Percentiles rank a stretch among this genome's conserved stretches.
Evolutionary conservation across 1,140 invertebrate genomes (phyloP).

Genomic region (Drosophila sproati): DNA sequence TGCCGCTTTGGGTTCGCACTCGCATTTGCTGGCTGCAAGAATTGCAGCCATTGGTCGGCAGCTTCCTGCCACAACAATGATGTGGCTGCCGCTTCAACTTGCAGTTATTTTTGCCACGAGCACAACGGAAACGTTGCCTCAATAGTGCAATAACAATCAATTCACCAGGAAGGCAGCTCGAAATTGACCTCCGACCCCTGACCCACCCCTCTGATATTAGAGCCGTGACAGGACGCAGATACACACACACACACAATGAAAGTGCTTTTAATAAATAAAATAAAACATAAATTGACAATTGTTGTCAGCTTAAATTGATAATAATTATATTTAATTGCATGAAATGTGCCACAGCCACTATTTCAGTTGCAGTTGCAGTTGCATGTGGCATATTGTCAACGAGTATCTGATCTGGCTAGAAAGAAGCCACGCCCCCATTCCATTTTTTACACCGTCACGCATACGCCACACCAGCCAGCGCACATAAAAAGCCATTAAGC

Average conservation of each 20-base stretch:
- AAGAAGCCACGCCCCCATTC: slow-evolving; percentile 4
- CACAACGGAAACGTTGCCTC: slow-evolving; percentile 35
- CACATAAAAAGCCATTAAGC: slow-evolving; percentile 77
- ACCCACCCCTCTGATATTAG: slow-evolving; percentile 44
- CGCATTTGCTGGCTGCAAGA: slow-evolving; percentile 31
- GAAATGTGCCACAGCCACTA: slow-evolving; percentile 37
- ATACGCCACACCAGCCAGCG: slow-evolving; percentile 37
- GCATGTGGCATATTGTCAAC: slow-evolving; percentile 54
- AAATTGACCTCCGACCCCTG: slow-evolving; percentile 20
- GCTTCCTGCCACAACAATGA: slow-evolving; percentile 52
- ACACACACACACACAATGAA: slow-evolving; percentile 8
- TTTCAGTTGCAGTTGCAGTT: slow-evolving; percentile 28
- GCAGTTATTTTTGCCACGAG: slow-evolving; percentile 10
- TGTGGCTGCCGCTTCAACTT: slow-evolving; percentile 16
- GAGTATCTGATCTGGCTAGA: slow-evolving; percentile 26
- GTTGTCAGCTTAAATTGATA: slow-evolving; percentile 78
- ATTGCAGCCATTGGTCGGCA: slow-evolving; percentile 34
- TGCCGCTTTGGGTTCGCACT: slow-evolving; percentile 5
- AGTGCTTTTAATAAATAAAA: slow-evolving; percentile 63
- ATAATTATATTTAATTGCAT: slow-evolving; percentile 79
- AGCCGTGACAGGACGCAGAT: slow-evolving; percentile 19
- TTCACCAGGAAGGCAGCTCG: slow-evolving; percentile 44
- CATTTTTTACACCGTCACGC: slow-evolving; percentile 29
- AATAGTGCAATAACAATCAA: slow-evolving; percentile 43
- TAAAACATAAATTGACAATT: slow-evolving; percentile 76